These are phyloP conservation scores for Pangasius krempfi DNA, from an alignment of 2,797 vertebrate species.

Conservation along the genomic window DNA sequence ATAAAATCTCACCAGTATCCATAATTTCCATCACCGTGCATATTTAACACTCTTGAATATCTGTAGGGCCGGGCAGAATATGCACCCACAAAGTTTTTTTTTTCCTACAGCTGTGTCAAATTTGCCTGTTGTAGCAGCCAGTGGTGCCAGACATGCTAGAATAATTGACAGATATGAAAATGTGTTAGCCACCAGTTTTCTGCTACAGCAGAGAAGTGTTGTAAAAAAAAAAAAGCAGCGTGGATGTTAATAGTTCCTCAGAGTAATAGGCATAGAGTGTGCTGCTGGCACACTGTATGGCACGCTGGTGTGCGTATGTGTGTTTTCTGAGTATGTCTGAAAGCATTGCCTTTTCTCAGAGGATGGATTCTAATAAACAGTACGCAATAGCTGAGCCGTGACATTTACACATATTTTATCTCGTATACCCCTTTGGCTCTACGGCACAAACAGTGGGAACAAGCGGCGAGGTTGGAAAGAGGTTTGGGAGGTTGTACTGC, in stretches of 20 bases:
- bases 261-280: background rate
- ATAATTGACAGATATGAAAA: constrained; percentile 36
- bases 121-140: constrained; percentile 22
- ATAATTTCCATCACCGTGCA: constrained; percentile 9
- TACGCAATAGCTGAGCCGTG: constrained; percentile 3
- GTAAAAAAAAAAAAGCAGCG: background rate
- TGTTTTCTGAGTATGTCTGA: constrained; percentile 27
- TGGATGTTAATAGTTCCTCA: constrained; percentile 17
- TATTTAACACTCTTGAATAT: constrained; percentile 27
- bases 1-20: constrained; percentile 1
- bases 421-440: constrained; percentile 31
- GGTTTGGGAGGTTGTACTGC: constrained; percentile 63
- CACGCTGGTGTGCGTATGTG: constrained; percentile 25
- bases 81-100: constrained; percentile 6
- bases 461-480: constrained; percentile 69
- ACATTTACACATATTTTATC: constrained; percentile 40
- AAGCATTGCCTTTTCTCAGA: constrained; percentile 12
- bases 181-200: constrained; percentile 10
- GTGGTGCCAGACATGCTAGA: constrained; percentile 32
- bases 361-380: constrained; percentile 36
- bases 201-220: constrained; percentile 8
- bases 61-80: background rate
- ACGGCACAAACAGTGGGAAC: constrained; percentile 57
- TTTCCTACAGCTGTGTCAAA: background rate
- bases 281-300: background rate